Evolutionary conservation across 2,113 vertebrate species (phyloP).

Genomic region (Pelmatolapia mariae): DNA sequence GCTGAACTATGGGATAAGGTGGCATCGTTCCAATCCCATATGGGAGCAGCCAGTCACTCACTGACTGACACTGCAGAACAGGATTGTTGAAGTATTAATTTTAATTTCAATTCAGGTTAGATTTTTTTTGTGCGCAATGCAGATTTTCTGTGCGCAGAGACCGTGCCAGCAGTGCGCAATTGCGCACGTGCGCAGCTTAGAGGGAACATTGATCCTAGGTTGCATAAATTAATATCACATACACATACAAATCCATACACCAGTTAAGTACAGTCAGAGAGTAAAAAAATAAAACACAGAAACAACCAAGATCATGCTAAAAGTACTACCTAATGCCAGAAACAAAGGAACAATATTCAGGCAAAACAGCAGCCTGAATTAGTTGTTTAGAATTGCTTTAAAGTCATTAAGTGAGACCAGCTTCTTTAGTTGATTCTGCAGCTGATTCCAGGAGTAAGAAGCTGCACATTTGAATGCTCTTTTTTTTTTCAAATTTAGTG

Average conservation of each 20-base stretch:
- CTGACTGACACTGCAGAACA: no score
- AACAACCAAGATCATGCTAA: not conserved
- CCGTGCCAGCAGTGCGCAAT: no score
- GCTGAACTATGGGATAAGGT: no score
- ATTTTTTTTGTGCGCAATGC: no score
- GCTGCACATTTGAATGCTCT: not conserved
- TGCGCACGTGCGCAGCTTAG: no score
- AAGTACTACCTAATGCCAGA: fast-evolving
- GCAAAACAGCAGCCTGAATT: not conserved
- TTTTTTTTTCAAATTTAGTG: not conserved
- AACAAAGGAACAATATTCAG: not conserved
- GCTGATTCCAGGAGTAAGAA: not conserved
- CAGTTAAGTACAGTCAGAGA: not conserved
- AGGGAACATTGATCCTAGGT: no score
- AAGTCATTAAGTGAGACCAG: not conserved
- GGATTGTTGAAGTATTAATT: no score
- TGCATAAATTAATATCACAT: fast-evolving
- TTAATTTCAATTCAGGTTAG: no score
- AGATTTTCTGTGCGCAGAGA: no score
- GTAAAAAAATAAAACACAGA: not conserved
- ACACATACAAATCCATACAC: not conserved
- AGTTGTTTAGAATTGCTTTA: fast-evolving
- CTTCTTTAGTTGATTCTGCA: not conserved
- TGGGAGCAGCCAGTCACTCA: no score
- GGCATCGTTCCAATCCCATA: no score